Evolutionary conservation across 2,888 invertebrate genomes (phyloP), one percentile per base, ranked within the genome.

Genomic region (Phalera bucephala): DNA sequence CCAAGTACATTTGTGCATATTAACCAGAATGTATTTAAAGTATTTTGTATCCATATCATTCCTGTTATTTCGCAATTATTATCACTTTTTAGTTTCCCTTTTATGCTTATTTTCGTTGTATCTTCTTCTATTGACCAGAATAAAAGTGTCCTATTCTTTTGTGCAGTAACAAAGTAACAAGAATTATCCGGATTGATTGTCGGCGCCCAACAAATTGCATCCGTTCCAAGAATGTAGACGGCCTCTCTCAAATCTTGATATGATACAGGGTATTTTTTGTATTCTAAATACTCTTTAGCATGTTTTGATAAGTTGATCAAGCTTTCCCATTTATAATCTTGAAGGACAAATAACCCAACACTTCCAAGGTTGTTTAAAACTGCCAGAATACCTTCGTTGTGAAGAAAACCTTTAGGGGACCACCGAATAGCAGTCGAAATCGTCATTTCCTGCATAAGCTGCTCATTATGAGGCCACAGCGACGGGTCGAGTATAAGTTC

Each of bases 301-400:
- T 63, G 41, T 3, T 56, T 37, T 1, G 80, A 80, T 3, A 89
- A 32, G 36, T 80, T 61, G 8, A 80, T 31, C 12, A 74, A 14
- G 33, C 53, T 63, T 1, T 25, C 45, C 77, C 80, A 86, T 21
- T 52, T 43, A 7, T 47, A 43, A 28, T 64, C 63, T 11, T 41
- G 35, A 12, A 50, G 56, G 5, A 33, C 56, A 46, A 64, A 74
- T 7, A 89, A 39, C 23, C 80, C 72, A 0, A 89, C 60, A 36
- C 77, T 72, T 0, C 89, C 88, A 14, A 80, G 62, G 51, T 79
- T 86, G 31, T 80, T 87, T 12, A 89, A 43, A 5, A 78, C 45
- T 1, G 87, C 81, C 12, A 88, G 40, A 1, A 73, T 44, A 37
- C 65, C 57, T 20, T 66, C 56, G 17, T 68, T 69, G 22, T 63